Evolutionary conservation across 2,113 vertebrate species (phyloP).

Genomic region (Semnornis frantzii): DNA sequence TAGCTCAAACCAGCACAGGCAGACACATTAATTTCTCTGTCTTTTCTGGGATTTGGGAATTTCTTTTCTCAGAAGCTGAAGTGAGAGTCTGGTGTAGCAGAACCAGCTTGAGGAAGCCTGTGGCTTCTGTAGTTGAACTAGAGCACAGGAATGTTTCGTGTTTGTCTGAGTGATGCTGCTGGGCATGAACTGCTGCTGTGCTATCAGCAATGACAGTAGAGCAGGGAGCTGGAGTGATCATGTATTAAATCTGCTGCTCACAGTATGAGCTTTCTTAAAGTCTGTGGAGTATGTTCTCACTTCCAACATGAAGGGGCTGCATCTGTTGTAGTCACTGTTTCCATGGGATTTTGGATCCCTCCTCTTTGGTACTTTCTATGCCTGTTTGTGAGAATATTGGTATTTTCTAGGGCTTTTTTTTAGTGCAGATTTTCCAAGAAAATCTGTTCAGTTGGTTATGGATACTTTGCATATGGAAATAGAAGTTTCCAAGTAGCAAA

Average conservation of each 20-base stretch:
- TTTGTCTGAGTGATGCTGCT: not conserved
- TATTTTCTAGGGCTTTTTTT: not conserved
- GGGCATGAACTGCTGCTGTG: not conserved
- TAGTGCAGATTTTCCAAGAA: not conserved
- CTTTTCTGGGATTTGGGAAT: not conserved
- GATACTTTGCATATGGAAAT: not conserved
- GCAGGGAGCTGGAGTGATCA: not conserved
- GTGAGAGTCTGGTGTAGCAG: not conserved
- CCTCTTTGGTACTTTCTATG: not conserved
- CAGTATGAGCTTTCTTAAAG: not conserved
- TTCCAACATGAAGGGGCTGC: not conserved
- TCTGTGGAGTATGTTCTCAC: not conserved
- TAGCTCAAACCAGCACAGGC: no score
- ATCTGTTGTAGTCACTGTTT: not conserved
- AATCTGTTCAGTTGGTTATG: not conserved
- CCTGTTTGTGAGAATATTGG: not conserved
- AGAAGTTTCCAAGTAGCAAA: not conserved
- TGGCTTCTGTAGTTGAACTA: not conserved
- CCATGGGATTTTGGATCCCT: not conserved
- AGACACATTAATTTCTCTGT: not conserved
- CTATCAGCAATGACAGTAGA: not conserved
- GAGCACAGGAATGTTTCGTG: fast-evolving
- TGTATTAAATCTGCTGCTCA: not conserved
- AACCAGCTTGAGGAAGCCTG: not conserved
- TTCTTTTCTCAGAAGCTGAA: not conserved